phyloP scores from a whole-genome alignment of 2,797 vertebrate genomes.

The Coccyzus lansbergi region DNA sequence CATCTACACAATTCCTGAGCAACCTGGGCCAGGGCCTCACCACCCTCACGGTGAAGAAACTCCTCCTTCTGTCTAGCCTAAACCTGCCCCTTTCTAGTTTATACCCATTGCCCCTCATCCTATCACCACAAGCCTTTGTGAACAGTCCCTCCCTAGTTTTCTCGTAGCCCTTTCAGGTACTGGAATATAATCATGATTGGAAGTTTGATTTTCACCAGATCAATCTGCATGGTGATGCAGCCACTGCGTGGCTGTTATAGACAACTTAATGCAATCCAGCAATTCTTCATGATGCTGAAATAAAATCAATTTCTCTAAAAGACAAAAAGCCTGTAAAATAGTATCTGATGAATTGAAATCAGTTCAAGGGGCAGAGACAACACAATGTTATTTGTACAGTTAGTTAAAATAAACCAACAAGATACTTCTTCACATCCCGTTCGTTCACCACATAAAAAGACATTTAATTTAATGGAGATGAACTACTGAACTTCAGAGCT shows the following conservation, averaged over 20 bases:
- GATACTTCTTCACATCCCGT: background rate
- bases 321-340: background rate
- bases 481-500: background rate
- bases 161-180: too few species aligned
- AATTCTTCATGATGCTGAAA: background rate
- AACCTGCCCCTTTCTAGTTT: too few species aligned
- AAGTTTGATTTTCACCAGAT: background rate
- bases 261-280: background rate
- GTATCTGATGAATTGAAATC: background rate
- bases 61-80: too few species aligned
- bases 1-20: too few species aligned
- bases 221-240: background rate
- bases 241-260: background rate
- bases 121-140: too few species aligned
- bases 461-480: background rate
- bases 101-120: too few species aligned
- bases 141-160: too few species aligned
- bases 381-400: background rate
- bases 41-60: too few species aligned
- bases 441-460: background rate
- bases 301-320: background rate
- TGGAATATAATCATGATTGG: rapidly evolving
- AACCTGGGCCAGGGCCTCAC: too few species aligned
- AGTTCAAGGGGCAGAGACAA: background rate
- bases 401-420: background rate